These are phyloP conservation scores for Thymelicus sylvestris DNA, from an alignment of 2,888 invertebrate genomes.

Conservation along the genomic window DNA sequence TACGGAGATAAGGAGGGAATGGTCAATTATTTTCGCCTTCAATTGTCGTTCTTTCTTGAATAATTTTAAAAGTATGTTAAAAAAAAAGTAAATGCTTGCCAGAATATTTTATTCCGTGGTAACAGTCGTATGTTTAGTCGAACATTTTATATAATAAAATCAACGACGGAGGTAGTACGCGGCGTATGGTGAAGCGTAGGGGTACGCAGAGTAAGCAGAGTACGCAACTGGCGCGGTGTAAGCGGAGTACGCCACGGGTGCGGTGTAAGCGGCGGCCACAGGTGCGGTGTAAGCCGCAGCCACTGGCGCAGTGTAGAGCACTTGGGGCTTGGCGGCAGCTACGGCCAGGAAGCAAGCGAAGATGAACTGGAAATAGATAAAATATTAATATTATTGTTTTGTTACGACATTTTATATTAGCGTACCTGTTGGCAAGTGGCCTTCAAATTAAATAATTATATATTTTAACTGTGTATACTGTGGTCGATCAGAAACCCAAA, in stretches of 20 bases:
- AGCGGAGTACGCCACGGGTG: constrained; percentile 52
- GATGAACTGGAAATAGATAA: constrained; percentile 60
- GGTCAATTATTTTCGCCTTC: too few species aligned
- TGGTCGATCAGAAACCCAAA: too few species aligned
- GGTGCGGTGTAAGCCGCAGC: constrained; percentile 63
- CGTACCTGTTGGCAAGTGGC: too few species aligned
- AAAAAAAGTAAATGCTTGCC: constrained; percentile 24
- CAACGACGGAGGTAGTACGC: constrained; percentile 48
- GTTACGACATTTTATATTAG: too few species aligned
- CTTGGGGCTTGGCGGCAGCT: constrained; percentile 71
- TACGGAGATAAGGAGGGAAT: too few species aligned
- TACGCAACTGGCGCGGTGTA: constrained; percentile 45
- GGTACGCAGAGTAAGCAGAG: constrained; percentile 46
- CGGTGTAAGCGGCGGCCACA: constrained; percentile 56
- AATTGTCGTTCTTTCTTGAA: too few species aligned
- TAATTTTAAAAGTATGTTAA: too few species aligned
- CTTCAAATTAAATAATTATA: too few species aligned
- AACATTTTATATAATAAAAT: constrained; percentile 2
- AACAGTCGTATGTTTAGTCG: background rate
- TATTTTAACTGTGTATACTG: too few species aligned
- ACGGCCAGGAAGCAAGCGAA: constrained; percentile 78
- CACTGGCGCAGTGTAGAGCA: constrained; percentile 57
- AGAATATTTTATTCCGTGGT: constrained; percentile 23
- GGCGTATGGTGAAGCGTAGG: constrained; percentile 49
- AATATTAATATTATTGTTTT: too few species aligned